phyloP scores from a whole-genome alignment of 1,140 invertebrate genomes.

The Cecropterus lyciades region DNA sequence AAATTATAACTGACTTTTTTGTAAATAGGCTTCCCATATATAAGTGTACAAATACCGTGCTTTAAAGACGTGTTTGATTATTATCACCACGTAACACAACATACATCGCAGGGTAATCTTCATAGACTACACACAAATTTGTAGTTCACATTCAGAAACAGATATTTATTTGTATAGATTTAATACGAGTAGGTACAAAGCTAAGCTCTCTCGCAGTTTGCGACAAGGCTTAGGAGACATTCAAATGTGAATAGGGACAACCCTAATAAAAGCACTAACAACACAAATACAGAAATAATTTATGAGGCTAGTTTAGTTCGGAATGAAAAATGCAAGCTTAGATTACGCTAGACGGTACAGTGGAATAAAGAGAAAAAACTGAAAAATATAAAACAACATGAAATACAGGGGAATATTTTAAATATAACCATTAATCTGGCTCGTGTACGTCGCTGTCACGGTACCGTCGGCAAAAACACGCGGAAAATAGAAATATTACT shows the following conservation, averaged over 20 bases:
- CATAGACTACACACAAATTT: too few species aligned
- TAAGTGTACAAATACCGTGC: too few species aligned
- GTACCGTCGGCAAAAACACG: conserved; percentile 57
- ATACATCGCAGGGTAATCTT: too few species aligned
- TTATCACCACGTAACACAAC: too few species aligned
- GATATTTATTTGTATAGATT: background rate
- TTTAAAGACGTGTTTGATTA: too few species aligned
- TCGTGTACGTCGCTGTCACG: conserved; percentile 62
- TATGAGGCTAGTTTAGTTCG: conserved; percentile 41
- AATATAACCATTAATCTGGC: conserved; percentile 79
- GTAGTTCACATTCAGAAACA: too few species aligned
- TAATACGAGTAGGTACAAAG: background rate
- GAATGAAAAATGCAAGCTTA: conserved; percentile 68
- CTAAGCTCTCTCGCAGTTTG: background rate
- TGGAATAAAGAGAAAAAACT: conserved; percentile 51
- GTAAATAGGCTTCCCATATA: too few species aligned
- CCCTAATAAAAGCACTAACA: conserved; percentile 3
- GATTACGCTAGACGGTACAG: conserved; percentile 54
- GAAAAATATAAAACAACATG: conserved; percentile 62
- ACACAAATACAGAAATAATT: conserved; percentile 39
- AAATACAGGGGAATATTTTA: conserved; percentile 72
- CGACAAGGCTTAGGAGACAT: background rate
- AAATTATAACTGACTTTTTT: too few species aligned
- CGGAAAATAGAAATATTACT: conserved; percentile 33
- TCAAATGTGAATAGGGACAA: background rate